Percentiles rank a stretch among this genome's conserved stretches.
These are phyloP conservation scores for Zaprionus nigranus DNA, from an alignment of 1,140 invertebrate genomes.

Conservation along the genomic window DNA sequence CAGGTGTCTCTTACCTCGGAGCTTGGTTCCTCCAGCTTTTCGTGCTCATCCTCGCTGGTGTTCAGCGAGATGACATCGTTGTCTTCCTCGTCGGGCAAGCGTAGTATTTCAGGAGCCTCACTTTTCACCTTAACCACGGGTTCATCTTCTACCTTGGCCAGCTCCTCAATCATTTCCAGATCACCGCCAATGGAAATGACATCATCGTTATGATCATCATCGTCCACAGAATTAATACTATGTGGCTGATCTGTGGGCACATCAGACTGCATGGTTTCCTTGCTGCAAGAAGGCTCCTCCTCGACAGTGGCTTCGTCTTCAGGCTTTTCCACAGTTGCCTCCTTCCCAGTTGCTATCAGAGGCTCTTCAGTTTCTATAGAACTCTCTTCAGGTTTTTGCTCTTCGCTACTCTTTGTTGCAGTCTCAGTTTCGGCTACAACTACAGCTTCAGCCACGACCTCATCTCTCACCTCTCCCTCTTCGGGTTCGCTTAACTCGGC, in stretches of 20 bases:
- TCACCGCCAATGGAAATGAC: constrained; percentile 81
- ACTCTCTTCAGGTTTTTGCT: neutral
- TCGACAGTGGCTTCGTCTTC: neutral
- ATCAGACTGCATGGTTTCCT: neutral
- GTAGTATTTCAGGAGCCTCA: constrained; percentile 1
- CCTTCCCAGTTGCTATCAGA: neutral
- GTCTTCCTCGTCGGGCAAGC: constrained; percentile 55
- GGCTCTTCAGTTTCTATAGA: neutral
- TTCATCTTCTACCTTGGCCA: constrained; percentile 61
- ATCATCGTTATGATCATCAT: constrained; percentile 82
- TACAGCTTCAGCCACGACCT: constrained; percentile 22
- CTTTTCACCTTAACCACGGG: constrained; percentile 21
- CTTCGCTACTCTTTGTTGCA: neutral
- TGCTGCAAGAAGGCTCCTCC: neutral
- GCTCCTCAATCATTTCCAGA: constrained; percentile 74
- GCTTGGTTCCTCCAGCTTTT: constrained; percentile 48
- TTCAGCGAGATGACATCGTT: constrained; percentile 78
- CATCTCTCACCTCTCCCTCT: constrained; percentile 69
- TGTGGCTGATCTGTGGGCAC: neutral
- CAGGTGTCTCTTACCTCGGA: constrained; percentile 53
- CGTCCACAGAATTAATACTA: constrained; percentile 38
- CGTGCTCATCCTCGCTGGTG: constrained; percentile 77
- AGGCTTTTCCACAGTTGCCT: neutral
- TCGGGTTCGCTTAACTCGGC: constrained; percentile 66
- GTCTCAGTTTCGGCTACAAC: constrained; percentile 13